Evolutionary conservation across 53 echinoderm and acorn worm genomes (phyloP).

Genomic region (Henricia sp.): DNA sequence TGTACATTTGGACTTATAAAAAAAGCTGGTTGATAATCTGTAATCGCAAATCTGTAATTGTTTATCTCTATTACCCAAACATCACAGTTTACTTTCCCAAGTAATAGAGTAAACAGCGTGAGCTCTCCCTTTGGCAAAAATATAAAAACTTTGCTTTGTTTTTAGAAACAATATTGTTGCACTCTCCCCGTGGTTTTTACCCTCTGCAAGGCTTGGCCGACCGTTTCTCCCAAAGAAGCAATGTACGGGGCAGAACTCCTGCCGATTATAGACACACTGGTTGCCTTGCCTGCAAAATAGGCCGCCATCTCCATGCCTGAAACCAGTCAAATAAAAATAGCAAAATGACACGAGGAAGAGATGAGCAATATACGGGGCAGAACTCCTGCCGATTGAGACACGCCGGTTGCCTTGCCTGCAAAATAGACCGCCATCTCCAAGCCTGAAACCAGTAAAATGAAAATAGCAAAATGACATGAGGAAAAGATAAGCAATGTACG

Average conservation of each 20-base stretch:
- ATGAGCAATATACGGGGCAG: conserved; percentile 71
- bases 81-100: too few relatives aligned
- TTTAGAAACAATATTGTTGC: too few relatives aligned
- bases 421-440: conserved; percentile 97
- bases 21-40: too few relatives aligned
- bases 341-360: neutral
- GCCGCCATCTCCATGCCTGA: conserved; percentile 98
- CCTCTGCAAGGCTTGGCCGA: conserved; percentile 82
- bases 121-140: too few relatives aligned
- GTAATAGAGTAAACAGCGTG: too few relatives aligned
- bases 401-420: conserved; percentile 78
- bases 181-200: too few relatives aligned
- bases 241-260: conserved; percentile 80
- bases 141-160: too few relatives aligned
- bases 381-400: conserved; percentile 77
- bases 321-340: neutral
- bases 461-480: too few relatives aligned
- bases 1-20: too few relatives aligned
- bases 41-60: too few relatives aligned
- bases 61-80: too few relatives aligned
- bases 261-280: conserved; percentile 84
- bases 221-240: conserved; percentile 77
- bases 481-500: conserved; percentile 79
- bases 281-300: conserved; percentile 87
- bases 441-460: conserved; percentile 53